Evolutionary conservation across 2,113 vertebrate genomes (phyloP).

Genomic region (Cyprinodon tularosa): DNA sequence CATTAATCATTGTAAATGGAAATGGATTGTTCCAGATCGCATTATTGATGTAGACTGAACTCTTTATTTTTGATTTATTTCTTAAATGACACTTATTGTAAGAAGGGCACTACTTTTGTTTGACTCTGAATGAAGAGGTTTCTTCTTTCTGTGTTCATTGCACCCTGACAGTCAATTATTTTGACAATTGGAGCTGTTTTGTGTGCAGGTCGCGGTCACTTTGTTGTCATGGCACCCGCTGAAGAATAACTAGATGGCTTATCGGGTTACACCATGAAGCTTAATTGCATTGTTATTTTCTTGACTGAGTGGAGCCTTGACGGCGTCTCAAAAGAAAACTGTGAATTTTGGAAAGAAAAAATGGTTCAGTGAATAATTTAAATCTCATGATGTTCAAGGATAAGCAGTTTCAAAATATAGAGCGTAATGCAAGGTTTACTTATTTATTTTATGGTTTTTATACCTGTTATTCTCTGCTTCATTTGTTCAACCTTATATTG

Average conservation of each 20-base stretch:
- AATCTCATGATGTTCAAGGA: constrained; percentile 14
- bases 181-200: constrained; percentile 7
- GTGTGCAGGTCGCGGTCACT: constrained; percentile 3
- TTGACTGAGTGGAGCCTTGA: constrained; percentile 20
- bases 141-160: constrained; percentile 47
- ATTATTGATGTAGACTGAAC: constrained; percentile 7
- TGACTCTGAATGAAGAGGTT: constrained; percentile 31
- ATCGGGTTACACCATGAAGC: constrained; percentile 56
- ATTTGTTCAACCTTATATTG: background rate
- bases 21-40: background rate
- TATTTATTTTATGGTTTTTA: background rate
- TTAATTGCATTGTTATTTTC: constrained; percentile 59
- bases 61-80: constrained; percentile 37
- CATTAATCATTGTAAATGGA: background rate
- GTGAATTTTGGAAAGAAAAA: background rate
- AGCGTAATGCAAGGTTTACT: background rate
- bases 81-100: constrained; percentile 19
- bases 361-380: constrained; percentile 2
- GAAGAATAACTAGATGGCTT: constrained; percentile 59
- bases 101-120: constrained; percentile 32
- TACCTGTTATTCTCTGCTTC: constrained; percentile 5
- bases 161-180: constrained; percentile 39
- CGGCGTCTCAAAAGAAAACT: background rate
- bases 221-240: constrained; percentile 70
- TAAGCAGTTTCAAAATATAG: background rate